Evolutionary conservation across 2,113 vertebrate species (phyloP).

Genomic region (Diadophis punctatus): DNA sequence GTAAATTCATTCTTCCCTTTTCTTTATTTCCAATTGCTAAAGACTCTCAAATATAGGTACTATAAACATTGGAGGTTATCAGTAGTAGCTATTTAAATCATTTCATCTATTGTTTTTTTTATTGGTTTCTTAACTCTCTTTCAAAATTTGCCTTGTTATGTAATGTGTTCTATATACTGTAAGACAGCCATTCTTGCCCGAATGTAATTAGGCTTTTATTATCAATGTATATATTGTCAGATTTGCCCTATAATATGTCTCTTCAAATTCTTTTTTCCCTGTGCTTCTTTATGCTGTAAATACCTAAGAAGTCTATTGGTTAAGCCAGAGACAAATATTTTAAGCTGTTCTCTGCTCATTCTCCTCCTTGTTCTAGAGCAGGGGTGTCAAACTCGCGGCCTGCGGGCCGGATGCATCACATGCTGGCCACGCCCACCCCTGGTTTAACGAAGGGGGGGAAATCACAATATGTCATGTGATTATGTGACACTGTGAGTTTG

Average conservation of each 20-base stretch:
- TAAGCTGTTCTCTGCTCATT: not conserved
- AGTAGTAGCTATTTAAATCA: not conserved
- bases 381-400: too few species aligned
- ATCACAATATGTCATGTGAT: not conserved
- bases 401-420: too few species aligned
- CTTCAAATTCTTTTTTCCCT: not conserved
- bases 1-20: not conserved
- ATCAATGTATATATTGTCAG: not conserved
- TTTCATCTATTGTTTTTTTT: not conserved
- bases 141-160: not conserved
- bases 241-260: not conserved
- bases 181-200: not conserved
- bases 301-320: not conserved
- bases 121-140: not conserved
- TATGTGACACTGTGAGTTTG: too few species aligned
- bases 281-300: not conserved
- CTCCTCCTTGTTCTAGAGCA: too few species aligned
- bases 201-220: not conserved
- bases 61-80: not conserved
- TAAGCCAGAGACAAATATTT: not conserved
- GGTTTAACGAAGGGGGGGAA: too few species aligned
- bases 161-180: not conserved
- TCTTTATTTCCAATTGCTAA: not conserved
- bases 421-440: too few species aligned
- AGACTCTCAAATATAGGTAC: not conserved